Percentiles rank a stretch among this genome's conserved stretches.
Evolutionary conservation across 1,140 invertebrate genomes (phyloP).

Genomic region (Dreissena polymorpha): DNA sequence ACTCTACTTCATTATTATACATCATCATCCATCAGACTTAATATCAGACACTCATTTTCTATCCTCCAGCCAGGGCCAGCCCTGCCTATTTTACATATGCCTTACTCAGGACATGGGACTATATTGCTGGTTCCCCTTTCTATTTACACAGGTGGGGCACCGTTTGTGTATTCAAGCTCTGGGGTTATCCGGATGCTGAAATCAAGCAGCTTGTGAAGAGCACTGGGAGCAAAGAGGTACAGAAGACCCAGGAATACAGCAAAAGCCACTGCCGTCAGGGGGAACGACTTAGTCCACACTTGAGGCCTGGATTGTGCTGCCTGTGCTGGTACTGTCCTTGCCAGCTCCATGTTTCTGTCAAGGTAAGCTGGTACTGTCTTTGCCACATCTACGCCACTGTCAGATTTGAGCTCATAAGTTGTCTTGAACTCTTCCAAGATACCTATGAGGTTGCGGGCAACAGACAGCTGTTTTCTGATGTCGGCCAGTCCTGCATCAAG

Average conservation of each 20-base stretch:
- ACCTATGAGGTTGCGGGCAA: too few relatives aligned
- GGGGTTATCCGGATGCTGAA: constrained; percentile 90
- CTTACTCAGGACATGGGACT: not conserved
- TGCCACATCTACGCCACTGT: constrained; percentile 67
- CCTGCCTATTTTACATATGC: constrained; percentile 15
- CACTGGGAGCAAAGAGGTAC: constrained; percentile 89
- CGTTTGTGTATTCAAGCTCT: constrained; percentile 90
- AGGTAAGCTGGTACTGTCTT: constrained; percentile 88
- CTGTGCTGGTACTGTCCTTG: not conserved
- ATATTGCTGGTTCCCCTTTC: constrained; percentile 30
- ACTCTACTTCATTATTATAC: not conserved
- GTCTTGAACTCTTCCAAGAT: too few relatives aligned
- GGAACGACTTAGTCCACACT: constrained; percentile 84
- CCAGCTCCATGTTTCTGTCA: constrained; percentile 77
- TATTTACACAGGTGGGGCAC: constrained; percentile 86
- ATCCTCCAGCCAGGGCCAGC: constrained; percentile 35
- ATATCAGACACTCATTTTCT: not conserved
- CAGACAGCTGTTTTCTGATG: constrained; percentile 88
- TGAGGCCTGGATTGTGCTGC: constrained; percentile 61
- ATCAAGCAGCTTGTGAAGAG: constrained; percentile 89
- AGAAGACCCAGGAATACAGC: constrained; percentile 90
- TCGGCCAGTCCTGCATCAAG: constrained; percentile 80
- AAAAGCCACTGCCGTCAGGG: constrained; percentile 86
- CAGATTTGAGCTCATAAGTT: too few relatives aligned
- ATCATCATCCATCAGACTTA: not conserved